Conservation (phyloP, 2,888 invertebrate genomes). For the Phania funesta region DNA sequence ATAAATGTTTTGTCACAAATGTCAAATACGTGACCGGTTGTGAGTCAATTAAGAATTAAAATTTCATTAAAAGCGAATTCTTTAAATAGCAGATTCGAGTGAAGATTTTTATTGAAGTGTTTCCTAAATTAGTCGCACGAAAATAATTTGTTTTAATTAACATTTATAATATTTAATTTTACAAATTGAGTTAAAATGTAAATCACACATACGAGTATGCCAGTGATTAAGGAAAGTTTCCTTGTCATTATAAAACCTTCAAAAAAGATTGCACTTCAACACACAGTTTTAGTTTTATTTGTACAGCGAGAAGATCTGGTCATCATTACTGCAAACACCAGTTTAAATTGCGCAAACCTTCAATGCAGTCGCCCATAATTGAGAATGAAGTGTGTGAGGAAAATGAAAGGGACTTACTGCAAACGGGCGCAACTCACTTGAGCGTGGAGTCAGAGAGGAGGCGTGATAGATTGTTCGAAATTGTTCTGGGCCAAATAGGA, state of each 20-base stretch:
- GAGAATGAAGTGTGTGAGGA: slow-evolving; percentile 17
- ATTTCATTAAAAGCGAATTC: no score
- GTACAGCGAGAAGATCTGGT: slow-evolving; percentile 34
- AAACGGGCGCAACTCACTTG: slow-evolving; percentile 1
- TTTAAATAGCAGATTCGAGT: no score
- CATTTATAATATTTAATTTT: slow-evolving; percentile 4
- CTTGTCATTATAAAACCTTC: slow-evolving; percentile 35
- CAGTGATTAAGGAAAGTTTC: not conserved
- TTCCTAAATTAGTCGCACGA: no score
- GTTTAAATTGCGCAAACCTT: not conserved
- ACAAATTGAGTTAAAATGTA: slow-evolving; percentile 9
- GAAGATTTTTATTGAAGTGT: no score
- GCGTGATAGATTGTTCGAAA: slow-evolving; percentile 71
- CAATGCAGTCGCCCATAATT: slow-evolving; percentile 20
- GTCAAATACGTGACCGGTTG: no score
- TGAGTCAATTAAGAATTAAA: no score
- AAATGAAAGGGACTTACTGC: slow-evolving; percentile 32
- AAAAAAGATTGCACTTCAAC: not conserved
- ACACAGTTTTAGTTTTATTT: slow-evolving; percentile 44
- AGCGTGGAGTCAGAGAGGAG: slow-evolving; percentile 70
- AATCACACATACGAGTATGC: not conserved
- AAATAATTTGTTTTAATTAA: no score
- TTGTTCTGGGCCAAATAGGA: slow-evolving; percentile 82
- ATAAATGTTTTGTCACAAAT: no score
- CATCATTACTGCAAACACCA: not conserved